Evolutionary conservation across 2,113 vertebrate genomes (phyloP).

Genomic region (Cavia porcellus): DNA sequence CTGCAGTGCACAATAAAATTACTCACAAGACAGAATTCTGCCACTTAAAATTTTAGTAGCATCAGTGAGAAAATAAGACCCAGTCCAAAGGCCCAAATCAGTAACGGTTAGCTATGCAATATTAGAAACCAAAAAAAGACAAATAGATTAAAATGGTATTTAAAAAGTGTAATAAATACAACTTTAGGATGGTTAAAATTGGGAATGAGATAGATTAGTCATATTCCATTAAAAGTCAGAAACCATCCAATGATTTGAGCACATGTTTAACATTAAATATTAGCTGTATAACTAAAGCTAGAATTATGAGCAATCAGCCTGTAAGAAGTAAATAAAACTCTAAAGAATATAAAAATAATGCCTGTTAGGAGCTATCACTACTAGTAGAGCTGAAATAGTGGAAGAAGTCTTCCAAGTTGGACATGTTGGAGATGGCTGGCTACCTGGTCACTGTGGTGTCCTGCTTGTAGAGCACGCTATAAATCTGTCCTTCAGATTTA

Average conservation of each 20-base stretch:
- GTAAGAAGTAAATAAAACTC: neutral
- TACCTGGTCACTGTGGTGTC: neutral
- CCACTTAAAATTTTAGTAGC: neutral
- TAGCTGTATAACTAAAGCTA: neutral
- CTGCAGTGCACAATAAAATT: neutral
- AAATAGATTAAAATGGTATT: neutral
- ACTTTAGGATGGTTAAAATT: neutral
- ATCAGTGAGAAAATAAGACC: neutral
- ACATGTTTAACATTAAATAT: neutral
- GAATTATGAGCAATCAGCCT: neutral
- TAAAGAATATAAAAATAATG: neutral
- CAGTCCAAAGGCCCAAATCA: neutral
- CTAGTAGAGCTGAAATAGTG: neutral
- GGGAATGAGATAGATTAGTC: neutral
- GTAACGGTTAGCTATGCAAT: neutral
- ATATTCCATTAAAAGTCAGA: neutral
- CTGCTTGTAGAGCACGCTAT: neutral
- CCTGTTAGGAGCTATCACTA: neutral
- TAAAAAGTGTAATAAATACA: conserved; percentile 22
- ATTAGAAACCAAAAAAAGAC: neutral
- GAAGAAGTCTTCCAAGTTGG: neutral
- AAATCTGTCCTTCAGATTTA: neutral
- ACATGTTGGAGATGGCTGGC: neutral
- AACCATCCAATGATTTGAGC: neutral
- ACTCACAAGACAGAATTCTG: neutral